Evolutionary conservation across 2,888 invertebrate species (phyloP).

Genomic region (Plagodis pulveraria): DNA sequence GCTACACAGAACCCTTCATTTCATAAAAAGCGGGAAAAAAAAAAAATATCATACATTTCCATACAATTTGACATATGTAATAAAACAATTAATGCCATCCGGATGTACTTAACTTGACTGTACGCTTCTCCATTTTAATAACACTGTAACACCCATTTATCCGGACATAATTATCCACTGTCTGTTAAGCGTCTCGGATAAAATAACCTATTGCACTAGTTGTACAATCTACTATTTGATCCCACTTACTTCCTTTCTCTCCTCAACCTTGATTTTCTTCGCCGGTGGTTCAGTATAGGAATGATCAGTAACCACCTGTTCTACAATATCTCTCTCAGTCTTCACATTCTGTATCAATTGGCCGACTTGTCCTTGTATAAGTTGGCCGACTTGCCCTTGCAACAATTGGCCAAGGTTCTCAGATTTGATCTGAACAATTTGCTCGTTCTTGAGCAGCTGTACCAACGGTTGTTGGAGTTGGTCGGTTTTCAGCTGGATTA

Average conservation of each 20-base stretch:
- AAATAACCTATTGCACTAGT: no score
- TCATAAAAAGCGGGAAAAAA: no score
- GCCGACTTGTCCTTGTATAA: constrained; percentile 22
- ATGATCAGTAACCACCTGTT: constrained; percentile 64
- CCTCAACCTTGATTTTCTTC: constrained; percentile 71
- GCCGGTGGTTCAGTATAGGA: constrained; percentile 72
- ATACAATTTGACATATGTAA: no score
- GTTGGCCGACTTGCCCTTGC: constrained; percentile 29
- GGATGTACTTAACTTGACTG: no score
- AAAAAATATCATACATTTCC: no score
- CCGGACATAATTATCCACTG: no score
- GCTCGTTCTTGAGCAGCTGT: constrained; percentile 70
- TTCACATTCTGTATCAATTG: constrained; percentile 38
- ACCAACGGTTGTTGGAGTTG: constrained; percentile 62
- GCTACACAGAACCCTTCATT: no score
- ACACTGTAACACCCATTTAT: no score
- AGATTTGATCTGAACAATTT: constrained; percentile 58
- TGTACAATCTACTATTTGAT: no score
- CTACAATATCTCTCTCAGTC: constrained; percentile 61
- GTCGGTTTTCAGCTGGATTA: constrained; percentile 73
- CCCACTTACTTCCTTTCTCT: constrained; percentile 62
- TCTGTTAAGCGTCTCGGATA: no score
- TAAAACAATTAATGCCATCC: no score
- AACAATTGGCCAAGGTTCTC: constrained; percentile 32
- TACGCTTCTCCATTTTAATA: no score